These are phyloP conservation scores for Andrena flavipes DNA, from an alignment of 2,888 invertebrate species.

Conservation along the genomic window DNA sequence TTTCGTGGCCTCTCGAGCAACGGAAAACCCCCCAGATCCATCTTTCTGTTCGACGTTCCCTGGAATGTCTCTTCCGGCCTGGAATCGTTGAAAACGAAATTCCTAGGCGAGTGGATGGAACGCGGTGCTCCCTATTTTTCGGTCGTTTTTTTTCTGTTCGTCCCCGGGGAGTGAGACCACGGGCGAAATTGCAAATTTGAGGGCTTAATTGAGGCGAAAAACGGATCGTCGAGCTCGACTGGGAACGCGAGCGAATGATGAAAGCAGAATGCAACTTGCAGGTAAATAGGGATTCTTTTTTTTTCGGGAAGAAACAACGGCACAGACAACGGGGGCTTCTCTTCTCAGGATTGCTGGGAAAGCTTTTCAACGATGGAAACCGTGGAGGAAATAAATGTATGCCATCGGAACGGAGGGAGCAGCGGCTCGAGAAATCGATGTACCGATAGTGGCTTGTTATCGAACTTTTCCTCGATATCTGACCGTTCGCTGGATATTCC, in stretches of 20 bases:
- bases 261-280: not conserved
- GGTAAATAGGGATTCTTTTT: not conserved
- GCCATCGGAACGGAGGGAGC: not conserved
- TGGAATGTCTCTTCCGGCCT: not conserved
- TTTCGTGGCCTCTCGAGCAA: not conserved
- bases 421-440: slow-evolving; percentile 19
- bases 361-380: not conserved
- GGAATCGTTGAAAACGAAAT: not conserved
- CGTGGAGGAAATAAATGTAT: slow-evolving; percentile 25
- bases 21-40: not conserved
- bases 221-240: not conserved
- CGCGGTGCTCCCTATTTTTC: not conserved
- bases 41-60: not conserved
- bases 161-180: not conserved
- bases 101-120: not conserved
- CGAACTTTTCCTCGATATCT: slow-evolving; percentile 30
- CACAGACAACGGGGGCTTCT: not conserved
- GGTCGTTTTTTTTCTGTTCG: not conserved
- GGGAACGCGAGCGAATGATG: not conserved
- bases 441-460: slow-evolving; percentile 28
- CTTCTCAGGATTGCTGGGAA: not conserved
- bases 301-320: not conserved
- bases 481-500: slow-evolving; percentile 15
- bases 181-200: not conserved
- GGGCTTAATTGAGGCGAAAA: slow-evolving; percentile 3